Conservation (phyloP, 2,888 invertebrate genomes). For the Drosophila melanosoma region DNA sequence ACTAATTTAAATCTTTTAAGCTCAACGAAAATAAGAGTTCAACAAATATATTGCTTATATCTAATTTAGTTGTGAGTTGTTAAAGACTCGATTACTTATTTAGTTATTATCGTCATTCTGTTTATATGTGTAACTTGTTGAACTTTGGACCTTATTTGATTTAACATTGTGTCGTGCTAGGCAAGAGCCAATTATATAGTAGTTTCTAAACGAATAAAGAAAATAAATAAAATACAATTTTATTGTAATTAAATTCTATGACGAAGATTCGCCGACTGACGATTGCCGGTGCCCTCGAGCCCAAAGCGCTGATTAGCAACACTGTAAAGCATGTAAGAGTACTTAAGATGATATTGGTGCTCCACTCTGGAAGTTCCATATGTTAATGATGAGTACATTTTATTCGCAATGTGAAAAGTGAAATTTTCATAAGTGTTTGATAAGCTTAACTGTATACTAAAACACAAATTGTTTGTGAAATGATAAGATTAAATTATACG, state of each 20-base stretch:
- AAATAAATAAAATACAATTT: slow-evolving; percentile 27
- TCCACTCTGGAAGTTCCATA: slow-evolving; percentile 9
- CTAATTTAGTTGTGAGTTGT: slow-evolving; percentile 6
- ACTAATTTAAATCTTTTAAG: neutral
- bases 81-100: slow-evolving; percentile 29
- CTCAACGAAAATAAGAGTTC: neutral
- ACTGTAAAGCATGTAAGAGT: neutral
- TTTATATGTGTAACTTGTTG: slow-evolving; percentile 6
- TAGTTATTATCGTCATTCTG: slow-evolving; percentile 63
- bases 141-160: slow-evolving; percentile 57
- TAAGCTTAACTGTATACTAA: slow-evolving; percentile 45
- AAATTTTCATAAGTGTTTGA: slow-evolving; percentile 56
- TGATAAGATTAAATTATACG: slow-evolving; percentile 58
- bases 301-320: slow-evolving; percentile 37
- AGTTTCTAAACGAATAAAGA: slow-evolving; percentile 40
- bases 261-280: slow-evolving; percentile 18
- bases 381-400: slow-evolving; percentile 4
- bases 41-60: slow-evolving; percentile 20
- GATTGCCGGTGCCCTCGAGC: slow-evolving; percentile 42
- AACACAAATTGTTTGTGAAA: slow-evolving; percentile 22
- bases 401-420: slow-evolving; percentile 24
- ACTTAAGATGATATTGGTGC: neutral
- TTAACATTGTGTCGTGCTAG: slow-evolving; percentile 43
- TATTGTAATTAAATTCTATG: slow-evolving; percentile 27
- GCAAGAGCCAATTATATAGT: slow-evolving; percentile 50